Evolutionary conservation across 2,888 invertebrate genomes (phyloP), one percentile per base, ranked within the genome.

Genomic region (Cabera pusaria): DNA sequence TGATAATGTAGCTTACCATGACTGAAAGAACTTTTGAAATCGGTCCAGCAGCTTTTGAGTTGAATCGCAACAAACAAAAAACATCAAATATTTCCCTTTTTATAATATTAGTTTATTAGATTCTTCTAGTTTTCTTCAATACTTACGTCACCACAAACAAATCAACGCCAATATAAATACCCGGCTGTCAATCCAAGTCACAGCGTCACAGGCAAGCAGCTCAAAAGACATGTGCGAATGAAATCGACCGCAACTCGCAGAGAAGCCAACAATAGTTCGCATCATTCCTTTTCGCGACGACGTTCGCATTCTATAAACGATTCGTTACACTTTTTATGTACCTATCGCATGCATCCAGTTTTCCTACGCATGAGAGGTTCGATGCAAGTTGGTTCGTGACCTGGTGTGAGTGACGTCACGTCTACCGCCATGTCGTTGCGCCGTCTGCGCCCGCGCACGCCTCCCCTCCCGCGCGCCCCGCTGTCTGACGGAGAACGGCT

Each of bases 401-500:
- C 73, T 61, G 72, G 45, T 57, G 52, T 37, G 54, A 49, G 72
- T 85, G 84, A 87, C 86, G 86, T 85, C 85, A 85, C 74, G 72
- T 65, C 74, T 64, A 56, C 58, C 66, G 70, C 60, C 62, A 58
- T 67, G 69, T 68, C 75, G 75, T 75, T 77, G 75, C 74, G 75
- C 72, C 73, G 77, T 76, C 73, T 76, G 72, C 71, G 83, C 80
- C 84, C 80, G 80, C 84, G 80, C 79, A 62, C 55, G 62, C 66
- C 72, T 56, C 29, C 68, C 72, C 63, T 67, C 68, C 73, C 75
- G 65, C 69, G 57, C 71, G 69, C 61, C 72, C 72, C 72, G 75
- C 77, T 72, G 84, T 83, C 83, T 84, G 83, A 72, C 80, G 73
- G 80, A 76, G 76, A 77, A 65, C 77, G 84, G 80, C 76, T 84